Base-by-base conservation (phyloP, 2,113 vertebrate species). In the Ophiodon elongatus region DNA sequence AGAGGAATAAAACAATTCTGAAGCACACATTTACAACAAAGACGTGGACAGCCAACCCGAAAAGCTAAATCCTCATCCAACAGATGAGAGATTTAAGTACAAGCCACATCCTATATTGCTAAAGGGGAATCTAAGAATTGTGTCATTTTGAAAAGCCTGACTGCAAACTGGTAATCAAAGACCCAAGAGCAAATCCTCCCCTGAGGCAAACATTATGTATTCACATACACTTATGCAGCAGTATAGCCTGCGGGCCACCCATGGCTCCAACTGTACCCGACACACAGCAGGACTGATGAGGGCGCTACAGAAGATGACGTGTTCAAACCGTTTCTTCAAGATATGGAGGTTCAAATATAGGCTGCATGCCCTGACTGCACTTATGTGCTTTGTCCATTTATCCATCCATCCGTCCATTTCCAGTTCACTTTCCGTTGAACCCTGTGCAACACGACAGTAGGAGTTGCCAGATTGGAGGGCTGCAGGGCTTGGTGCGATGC, bases 151-250 rank as follows among this genome's bases (percentile, higher is more conserved):
- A 82, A 86, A 88, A 83, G 76, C 80, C 63, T 57, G 72, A 82
- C 73, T 82, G 69, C 80, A 82, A 78, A 86, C 73, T 71, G 75
- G 85, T 86, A 90, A 93, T 91, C 76, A 91, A 82, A 91, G 83
- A 88, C 79, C 77, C 73, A 15, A 37, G 68, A 91, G 86, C 85
- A 88, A 90, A 90, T 89, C 65, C 75, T 89, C 79, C 84, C 88
- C 79, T 1, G 69, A 84, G 90, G 90, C 87, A 70, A 85, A 76
- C 41, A 73, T 86, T 87, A 85, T 80, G 66, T 60, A 81, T 88
- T 89, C 83, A 87, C 86, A 81, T n/a, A 52, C 63, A 81, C 73
- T 85, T 82, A 77, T 33, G 64, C 72, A 80, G 84, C 80, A 63
- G 65, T 82, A 80, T 50, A 86, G 90, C 84, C 84, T 69, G 70